Percentiles rank a stretch among this genome's conserved stretches.
Evolutionary conservation across 2,888 invertebrate species (phyloP).

Genomic region (Epsilonema sp.): DNA sequence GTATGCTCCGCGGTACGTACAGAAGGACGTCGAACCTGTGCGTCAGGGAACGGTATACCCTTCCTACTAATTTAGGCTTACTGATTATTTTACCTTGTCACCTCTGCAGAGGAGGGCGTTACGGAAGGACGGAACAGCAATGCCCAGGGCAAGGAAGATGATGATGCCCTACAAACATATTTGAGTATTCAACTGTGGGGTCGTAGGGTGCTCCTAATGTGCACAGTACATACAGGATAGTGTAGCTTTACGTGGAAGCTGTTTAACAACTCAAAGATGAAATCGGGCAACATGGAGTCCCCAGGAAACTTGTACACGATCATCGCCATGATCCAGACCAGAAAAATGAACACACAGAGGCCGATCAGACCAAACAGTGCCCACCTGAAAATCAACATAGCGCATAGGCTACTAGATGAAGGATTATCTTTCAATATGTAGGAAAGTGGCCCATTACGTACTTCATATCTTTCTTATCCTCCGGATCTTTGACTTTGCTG

Average conservation of each 20-base stretch:
- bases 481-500: neutral
- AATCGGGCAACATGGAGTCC: neutral
- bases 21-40: too few relatives aligned
- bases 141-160: slow-evolving; percentile 3
- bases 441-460: too few relatives aligned
- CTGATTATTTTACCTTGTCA: too few relatives aligned
- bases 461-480: slow-evolving; percentile 2
- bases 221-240: too few relatives aligned
- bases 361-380: neutral
- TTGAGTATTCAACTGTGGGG: too few relatives aligned
- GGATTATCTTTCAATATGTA: too few relatives aligned
- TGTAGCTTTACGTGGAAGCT: slow-evolving; percentile 4
- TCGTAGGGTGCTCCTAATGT: too few relatives aligned
- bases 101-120: neutral
- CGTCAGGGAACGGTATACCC: too few relatives aligned
- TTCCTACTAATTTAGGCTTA: too few relatives aligned
- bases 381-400: too few relatives aligned
- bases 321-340: slow-evolving; percentile 5
- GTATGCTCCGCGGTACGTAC: too few relatives aligned
- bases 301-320: slow-evolving; percentile 4
- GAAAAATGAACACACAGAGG: neutral
- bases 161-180: slow-evolving; percentile 1
- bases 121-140: slow-evolving; percentile 2
- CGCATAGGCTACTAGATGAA: too few relatives aligned
- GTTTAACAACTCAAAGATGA: slow-evolving; percentile 8